Conservation (phyloP, 2,797 vertebrate genomes). For the Schizopygopsis pylzovi region DNA sequence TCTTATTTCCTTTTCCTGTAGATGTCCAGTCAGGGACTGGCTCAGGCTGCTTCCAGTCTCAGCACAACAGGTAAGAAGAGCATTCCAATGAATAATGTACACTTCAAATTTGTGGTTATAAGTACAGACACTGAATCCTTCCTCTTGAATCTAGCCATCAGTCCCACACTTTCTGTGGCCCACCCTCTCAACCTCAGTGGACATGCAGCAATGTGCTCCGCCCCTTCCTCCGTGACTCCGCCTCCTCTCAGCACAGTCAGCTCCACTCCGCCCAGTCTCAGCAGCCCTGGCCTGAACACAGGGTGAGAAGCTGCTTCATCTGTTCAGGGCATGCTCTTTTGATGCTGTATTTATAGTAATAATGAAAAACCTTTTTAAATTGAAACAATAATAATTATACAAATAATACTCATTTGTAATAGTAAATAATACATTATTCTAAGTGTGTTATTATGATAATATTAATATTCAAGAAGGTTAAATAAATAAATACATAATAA, state of each 20-base stretch:
- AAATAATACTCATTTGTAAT: background rate
- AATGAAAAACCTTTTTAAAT: background rate
- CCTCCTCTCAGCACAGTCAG: conserved; percentile 87
- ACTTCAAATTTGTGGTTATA: background rate
- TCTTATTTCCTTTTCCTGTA: conserved; percentile 63
- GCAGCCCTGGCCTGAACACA: conserved; percentile 79
- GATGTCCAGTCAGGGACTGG: conserved; percentile 80
- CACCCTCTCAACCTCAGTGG: conserved; percentile 82
- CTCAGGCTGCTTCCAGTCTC: conserved; percentile 88
- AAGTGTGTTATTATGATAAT: background rate
- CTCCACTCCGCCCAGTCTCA: conserved; percentile 80
- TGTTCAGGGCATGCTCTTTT: no score
- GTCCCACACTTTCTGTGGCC: conserved; percentile 80
- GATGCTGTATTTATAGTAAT: background rate
- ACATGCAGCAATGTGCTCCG: conserved; percentile 77
- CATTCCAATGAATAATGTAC: background rate
- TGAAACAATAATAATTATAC: background rate
- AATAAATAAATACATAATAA: background rate
- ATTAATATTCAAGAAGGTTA: background rate
- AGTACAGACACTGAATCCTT: conserved; percentile 27
- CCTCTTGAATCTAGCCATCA: conserved; percentile 75
- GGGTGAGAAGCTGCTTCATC: conserved; percentile 77
- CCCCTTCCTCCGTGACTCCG: conserved; percentile 82
- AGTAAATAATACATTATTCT: background rate
- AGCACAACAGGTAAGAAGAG: conserved; percentile 87